Evolutionary conservation across 2,113 vertebrate species (phyloP).

Genomic region (Callionymus lyra): DNA sequence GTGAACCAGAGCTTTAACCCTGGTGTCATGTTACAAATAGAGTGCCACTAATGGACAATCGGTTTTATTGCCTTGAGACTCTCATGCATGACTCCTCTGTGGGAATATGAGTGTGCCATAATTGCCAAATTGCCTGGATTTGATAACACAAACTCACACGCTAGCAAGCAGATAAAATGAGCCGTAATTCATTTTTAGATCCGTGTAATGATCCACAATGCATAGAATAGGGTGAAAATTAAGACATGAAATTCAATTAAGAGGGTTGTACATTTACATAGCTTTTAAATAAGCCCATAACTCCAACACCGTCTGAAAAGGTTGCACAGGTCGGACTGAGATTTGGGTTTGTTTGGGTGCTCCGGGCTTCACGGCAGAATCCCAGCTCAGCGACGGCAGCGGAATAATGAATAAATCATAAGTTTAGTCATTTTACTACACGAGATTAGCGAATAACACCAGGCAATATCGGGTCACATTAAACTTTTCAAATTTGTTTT

Average conservation of each 20-base stretch:
- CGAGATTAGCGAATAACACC: constrained; percentile 6
- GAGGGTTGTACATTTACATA: constrained; percentile 5
- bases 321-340: constrained; percentile 18
- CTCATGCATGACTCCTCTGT: constrained; percentile 20
- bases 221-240: constrained; percentile 30
- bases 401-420: constrained; percentile 39
- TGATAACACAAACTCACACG: constrained; percentile 7
- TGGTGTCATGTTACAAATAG: constrained; percentile 28
- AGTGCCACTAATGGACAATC: constrained; percentile 30
- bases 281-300: constrained; percentile 15
- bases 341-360: constrained; percentile 21
- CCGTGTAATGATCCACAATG: constrained; percentile 47
- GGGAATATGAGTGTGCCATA: constrained; percentile 5
- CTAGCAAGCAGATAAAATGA: constrained; percentile 6
- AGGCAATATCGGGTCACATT: constrained; percentile 3
- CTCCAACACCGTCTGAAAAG: constrained; percentile 8
- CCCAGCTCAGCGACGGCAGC: constrained; percentile 20
- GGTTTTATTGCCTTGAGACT: constrained; percentile 18
- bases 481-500: constrained; percentile 7
- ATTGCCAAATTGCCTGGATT: background rate
- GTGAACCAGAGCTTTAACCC: constrained; percentile 16
- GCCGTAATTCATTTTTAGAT: constrained; percentile 35
- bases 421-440: constrained; percentile 26
- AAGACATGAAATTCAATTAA: constrained; percentile 18
- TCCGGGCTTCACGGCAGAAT: constrained; percentile 8